Base-by-base conservation (phyloP, 2,888 invertebrate genomes). In the Epirrita christyi region DNA sequence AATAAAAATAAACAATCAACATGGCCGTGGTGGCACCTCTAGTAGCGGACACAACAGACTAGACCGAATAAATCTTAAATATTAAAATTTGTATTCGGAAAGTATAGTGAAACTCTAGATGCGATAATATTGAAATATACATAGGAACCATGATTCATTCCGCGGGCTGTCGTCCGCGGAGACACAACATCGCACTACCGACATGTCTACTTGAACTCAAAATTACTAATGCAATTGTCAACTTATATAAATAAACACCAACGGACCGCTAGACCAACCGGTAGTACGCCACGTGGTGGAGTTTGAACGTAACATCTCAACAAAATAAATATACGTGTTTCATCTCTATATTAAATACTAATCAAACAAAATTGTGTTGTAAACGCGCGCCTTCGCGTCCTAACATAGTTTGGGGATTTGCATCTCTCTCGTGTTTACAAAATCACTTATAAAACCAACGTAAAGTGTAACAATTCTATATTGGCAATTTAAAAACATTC, bases 41-140 rank as follows among this genome's bases (percentile, higher is more conserved):
- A 80, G 85, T 80, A 85, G 88, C 89, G 80, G 84, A 85, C 80
- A 88, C 90, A 90, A 91, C 91, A 91, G 91, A 90, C 88, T 87
- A 84, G 84, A 88, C 89, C 92, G 91, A 91, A 90, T 90, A 73
- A 91, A 89, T 90, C 90, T 92, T 92, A 92, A 90, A 91, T 89
- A 90, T 90, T 91, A 91, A 89, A 91, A 91, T 90, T 90, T 90
- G 91, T 91, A 85, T 92, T 91, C 90, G 91, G 92, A 89, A 91
- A 92, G 90, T 90, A 91, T 88, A 90, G 88, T 89, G 90, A 92
- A 91, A 91, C 90, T 90, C 88, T 92, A 92, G 89, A 91, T 89
- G 92, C 91, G 89, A 87, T 88, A 90, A 91, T 91, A 92, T 92
- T 93, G 92, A 93, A 92, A 92, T 92, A 90, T 92, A 92, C 92